Conservation (phyloP, 2,113 vertebrate species). For the Psilopsiagon aurifrons region DNA sequence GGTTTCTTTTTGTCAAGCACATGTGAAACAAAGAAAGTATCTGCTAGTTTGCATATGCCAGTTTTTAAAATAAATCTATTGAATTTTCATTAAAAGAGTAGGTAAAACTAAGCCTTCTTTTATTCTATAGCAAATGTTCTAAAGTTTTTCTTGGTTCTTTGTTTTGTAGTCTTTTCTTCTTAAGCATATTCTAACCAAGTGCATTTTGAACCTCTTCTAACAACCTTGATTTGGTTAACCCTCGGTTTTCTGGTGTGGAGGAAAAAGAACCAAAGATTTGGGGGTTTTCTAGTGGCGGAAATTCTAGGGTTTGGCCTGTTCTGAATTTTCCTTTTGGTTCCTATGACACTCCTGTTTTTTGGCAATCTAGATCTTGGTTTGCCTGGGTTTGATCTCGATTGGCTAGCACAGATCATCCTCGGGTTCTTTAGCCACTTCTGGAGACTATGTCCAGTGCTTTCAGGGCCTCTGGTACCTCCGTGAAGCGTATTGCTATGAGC, state of each 20-base stretch:
- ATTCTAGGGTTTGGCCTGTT: slow-evolving; percentile 85
- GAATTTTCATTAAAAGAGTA: not conserved
- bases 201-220: slow-evolving; percentile 82
- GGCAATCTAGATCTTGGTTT: slow-evolving; percentile 94
- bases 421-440: slow-evolving; percentile 82
- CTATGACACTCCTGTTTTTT: slow-evolving; percentile 92
- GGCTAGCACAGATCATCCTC: slow-evolving; percentile 96
- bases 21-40: not conserved
- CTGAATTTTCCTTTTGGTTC: slow-evolving; percentile 94
- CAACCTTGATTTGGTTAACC: slow-evolving; percentile 83
- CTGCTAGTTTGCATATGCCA: not conserved
- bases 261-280: slow-evolving; percentile 72
- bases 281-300: slow-evolving; percentile 75
- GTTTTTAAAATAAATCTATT: not conserved
- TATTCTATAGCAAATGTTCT: slow-evolving; percentile 49
- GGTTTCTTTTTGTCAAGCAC: not conserved
- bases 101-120: slow-evolving; percentile 29
- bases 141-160: slow-evolving; percentile 42
- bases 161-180: slow-evolving; percentile 65
- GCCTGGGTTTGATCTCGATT: slow-evolving; percentile 84
- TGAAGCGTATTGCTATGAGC: slow-evolving; percentile 71
- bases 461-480: slow-evolving; percentile 74
- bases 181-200: slow-evolving; percentile 77
- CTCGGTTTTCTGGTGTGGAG: slow-evolving; percentile 84
- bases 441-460: slow-evolving; percentile 77